Conservation (phyloP, 2,797 vertebrate genomes). For the Cossypha niveicapilla region DNA sequence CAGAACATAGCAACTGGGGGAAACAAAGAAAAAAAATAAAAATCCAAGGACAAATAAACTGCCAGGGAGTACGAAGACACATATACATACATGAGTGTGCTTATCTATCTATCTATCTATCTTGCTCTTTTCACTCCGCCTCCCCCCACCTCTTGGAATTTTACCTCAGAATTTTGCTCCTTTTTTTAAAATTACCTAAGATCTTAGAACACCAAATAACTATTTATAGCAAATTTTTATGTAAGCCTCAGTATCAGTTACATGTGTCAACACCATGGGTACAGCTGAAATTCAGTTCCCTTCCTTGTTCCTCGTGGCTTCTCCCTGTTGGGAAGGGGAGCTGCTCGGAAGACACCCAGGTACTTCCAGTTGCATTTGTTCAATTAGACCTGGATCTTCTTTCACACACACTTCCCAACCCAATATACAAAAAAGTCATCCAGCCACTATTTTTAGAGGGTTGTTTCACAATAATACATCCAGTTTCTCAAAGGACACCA, state of each 20-base stretch:
- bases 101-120: too few relatives aligned
- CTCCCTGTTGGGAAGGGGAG: background rate
- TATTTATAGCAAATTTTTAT: background rate
- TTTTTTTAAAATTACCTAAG: background rate
- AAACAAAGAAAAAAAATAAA: background rate
- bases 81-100: rapidly evolving
- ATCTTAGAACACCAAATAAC: background rate
- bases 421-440: background rate
- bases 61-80: background rate
- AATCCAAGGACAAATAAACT: background rate
- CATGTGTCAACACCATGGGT: background rate
- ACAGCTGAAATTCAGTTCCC: background rate
- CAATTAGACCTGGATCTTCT: background rate
- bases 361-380: background rate
- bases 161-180: background rate
- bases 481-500: background rate
- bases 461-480: background rate
- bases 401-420: background rate
- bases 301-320: background rate
- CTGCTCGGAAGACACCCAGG: background rate
- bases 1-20: background rate
- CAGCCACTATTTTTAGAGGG: background rate
- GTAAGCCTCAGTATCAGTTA: background rate
- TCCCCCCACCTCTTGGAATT: background rate
- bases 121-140: background rate